A percentile compares a stretch with the other conserved stretches of the same genome.
Evolutionary conservation across 2,113 vertebrate genomes (phyloP).

Genomic region (Shinisaurus crocodilurus): DNA sequence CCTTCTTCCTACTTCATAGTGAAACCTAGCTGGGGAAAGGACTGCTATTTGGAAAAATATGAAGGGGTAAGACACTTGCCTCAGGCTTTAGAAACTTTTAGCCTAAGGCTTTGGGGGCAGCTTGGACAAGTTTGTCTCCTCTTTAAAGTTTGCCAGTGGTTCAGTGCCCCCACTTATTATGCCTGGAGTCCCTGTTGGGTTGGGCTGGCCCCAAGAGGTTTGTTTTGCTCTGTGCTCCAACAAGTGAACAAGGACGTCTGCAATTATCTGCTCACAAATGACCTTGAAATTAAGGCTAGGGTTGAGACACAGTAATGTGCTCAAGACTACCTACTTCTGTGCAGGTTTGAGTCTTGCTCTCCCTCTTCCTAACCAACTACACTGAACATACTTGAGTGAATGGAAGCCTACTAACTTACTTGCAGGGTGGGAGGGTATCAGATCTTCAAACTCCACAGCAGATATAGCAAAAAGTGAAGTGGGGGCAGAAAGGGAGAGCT

Average conservation of each 20-base stretch:
- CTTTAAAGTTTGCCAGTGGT: background rate
- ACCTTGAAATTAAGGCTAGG: background rate
- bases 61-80: background rate
- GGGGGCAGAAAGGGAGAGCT: conserved; percentile 6
- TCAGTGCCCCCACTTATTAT: background rate
- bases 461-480: conserved; percentile 23
- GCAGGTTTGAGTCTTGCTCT: background rate
- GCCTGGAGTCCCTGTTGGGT: background rate
- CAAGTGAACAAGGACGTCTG: background rate
- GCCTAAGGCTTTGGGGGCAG: background rate
- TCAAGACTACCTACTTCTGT: background rate
- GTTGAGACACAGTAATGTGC: background rate
- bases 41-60: background rate
- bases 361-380: background rate
- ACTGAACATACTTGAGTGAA: background rate
- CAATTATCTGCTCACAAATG: background rate
- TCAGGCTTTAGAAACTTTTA: background rate
- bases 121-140: background rate
- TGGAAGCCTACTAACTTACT: background rate
- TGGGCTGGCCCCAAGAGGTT: background rate
- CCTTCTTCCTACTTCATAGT: background rate
- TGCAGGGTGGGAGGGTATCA: too few relatives aligned
- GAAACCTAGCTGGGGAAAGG: background rate
- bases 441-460: background rate
- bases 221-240: background rate